A percentile compares a stretch with the other conserved stretches of the same genome.
These are phyloP conservation scores for Neotoma lepida DNA, from an alignment of 2,113 vertebrate genomes.

Conservation along the genomic window DNA sequence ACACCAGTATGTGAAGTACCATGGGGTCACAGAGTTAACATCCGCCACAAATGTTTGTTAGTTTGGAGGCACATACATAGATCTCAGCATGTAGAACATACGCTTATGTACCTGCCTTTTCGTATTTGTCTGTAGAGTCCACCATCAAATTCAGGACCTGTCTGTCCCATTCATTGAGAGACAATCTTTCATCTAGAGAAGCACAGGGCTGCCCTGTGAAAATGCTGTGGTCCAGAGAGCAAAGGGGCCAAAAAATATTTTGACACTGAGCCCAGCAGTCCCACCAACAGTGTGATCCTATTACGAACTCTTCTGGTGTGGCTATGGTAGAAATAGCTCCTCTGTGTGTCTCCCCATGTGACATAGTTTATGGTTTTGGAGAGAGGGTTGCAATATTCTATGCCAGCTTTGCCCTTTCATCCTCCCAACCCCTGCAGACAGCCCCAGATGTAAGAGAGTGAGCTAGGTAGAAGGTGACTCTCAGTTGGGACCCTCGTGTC, in stretches of 20 bases:
- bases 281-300: accelerated
- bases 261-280: background rate
- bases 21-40: background rate
- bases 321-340: background rate
- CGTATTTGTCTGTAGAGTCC: background rate
- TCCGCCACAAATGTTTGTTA: background rate
- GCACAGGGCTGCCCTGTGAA: background rate
- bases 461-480: background rate
- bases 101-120: background rate
- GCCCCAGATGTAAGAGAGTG: background rate
- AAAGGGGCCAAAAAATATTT: too few species aligned
- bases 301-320: background rate
- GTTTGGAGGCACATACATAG: background rate
- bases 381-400: background rate
- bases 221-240: background rate
- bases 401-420: background rate
- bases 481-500: background rate
- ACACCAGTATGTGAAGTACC: background rate
- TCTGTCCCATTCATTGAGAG: background rate
- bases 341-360: background rate
- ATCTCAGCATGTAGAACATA: background rate
- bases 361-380: background rate
- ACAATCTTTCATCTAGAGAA: background rate
- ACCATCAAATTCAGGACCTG: background rate
- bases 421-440: background rate